phyloP scores from a whole-genome alignment of 2,113 vertebrate genomes.

The Tachycineta bicolor region DNA sequence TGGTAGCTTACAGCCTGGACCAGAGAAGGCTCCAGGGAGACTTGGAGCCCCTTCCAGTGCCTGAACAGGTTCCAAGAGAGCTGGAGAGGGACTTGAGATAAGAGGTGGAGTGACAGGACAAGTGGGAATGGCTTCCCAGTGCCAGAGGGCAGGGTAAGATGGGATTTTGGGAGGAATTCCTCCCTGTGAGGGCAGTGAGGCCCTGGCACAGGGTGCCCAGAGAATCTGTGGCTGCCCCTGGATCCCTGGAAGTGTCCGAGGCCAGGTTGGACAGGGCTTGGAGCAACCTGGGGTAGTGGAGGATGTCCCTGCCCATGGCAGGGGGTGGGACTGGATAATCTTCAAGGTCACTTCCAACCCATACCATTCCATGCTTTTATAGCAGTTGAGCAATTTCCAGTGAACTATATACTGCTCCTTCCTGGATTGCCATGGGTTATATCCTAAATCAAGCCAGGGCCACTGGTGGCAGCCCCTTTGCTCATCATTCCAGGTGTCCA shows the following conservation, averaged over 20 bases:
- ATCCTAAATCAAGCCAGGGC: background rate
- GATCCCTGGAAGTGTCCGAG: background rate
- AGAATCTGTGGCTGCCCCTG: background rate
- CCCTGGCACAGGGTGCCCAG: background rate
- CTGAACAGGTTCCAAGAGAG: background rate
- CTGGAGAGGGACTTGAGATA: background rate
- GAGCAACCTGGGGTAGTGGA: fast-evolving
- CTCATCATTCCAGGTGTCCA: background rate
- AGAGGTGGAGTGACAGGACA: background rate
- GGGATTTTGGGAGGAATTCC: background rate
- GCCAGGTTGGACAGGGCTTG: fast-evolving
- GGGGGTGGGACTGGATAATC: fast-evolving
- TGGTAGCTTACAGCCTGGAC: background rate
- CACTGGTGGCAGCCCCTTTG: background rate
- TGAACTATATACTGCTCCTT: background rate
- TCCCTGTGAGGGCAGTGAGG: fast-evolving
- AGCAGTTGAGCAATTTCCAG: background rate
- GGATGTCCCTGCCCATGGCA: background rate
- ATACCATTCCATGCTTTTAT: background rate
- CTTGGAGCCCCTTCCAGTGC: background rate
- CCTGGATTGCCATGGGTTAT: background rate
- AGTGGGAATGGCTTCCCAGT: background rate
- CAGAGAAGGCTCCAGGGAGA: background rate
- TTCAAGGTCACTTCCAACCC: background rate
- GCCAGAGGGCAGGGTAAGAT: background rate